Evolutionary conservation across 2,113 vertebrate species (phyloP).

Genomic region (Psilopogon haemacephalus): DNA sequence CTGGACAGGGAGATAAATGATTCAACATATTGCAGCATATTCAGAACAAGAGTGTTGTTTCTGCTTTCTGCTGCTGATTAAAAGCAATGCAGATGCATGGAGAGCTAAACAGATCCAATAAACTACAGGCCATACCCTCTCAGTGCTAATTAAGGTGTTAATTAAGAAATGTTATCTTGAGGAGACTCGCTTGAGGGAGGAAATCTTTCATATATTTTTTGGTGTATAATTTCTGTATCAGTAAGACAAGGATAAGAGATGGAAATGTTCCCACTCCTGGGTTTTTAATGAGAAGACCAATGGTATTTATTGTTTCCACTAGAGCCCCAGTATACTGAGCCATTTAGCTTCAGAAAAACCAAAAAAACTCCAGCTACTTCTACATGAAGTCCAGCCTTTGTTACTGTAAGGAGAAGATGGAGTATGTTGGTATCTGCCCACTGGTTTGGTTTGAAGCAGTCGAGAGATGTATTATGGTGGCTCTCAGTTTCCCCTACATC

Average conservation of each 20-base stretch:
- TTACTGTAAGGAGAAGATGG: neutral
- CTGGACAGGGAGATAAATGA: neutral
- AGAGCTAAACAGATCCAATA: conserved; percentile 44
- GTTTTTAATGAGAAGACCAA: neutral
- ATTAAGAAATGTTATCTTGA: conserved; percentile 61
- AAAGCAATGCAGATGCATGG: conserved; percentile 53
- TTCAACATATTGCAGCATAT: conserved; percentile 16
- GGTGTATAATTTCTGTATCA: neutral
- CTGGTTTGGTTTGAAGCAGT: neutral
- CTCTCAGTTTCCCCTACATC: neutral
- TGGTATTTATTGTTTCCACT: neutral
- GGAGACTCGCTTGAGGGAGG: neutral
- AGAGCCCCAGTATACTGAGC: neutral
- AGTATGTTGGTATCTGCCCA: neutral
- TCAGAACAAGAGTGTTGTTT: conserved; percentile 12
- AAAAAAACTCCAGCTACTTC: neutral
- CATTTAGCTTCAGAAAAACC: neutral
- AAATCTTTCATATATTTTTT: neutral
- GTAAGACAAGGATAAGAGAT: neutral
- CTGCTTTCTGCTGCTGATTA: conserved; percentile 38
- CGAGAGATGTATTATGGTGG: too few species aligned
- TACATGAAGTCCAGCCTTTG: neutral
- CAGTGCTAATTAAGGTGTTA: conserved; percentile 65
- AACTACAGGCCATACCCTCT: conserved; percentile 46
- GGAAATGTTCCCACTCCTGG: neutral